phyloP scores from a whole-genome alignment of 2,888 invertebrate genomes.

The Phymatocera aterrima region DNA sequence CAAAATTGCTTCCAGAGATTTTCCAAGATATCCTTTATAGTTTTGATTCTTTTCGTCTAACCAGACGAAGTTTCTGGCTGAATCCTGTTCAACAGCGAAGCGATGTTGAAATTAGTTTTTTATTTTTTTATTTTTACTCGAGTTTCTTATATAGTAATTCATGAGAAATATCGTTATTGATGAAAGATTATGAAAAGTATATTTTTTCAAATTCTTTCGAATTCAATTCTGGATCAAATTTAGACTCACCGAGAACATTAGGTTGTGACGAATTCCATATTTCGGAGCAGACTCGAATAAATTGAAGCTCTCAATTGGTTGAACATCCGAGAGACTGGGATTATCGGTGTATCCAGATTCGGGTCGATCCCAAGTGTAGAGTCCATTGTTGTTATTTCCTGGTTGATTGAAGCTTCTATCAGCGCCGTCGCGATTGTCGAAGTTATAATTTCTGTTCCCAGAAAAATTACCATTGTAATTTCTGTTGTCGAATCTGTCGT shows the following conservation, averaged over 20 bases:
- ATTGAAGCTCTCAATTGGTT: slow-evolving; percentile 81
- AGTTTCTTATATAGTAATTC: no score
- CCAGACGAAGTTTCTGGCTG: slow-evolving; percentile 80
- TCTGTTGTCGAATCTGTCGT: slow-evolving; percentile 57
- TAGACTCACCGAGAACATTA: slow-evolving; percentile 84
- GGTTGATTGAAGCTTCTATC: slow-evolving; percentile 45
- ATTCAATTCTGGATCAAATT: slow-evolving; percentile 37
- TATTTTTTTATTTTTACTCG: no score
- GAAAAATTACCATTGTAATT: slow-evolving; percentile 57
- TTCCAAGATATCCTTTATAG: slow-evolving; percentile 84
- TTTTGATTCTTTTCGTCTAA: slow-evolving; percentile 86
- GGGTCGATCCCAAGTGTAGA: slow-evolving; percentile 2
- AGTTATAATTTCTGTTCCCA: slow-evolving; percentile 48
- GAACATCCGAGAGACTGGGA: slow-evolving; percentile 65
- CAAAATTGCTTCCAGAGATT: slow-evolving; percentile 82
- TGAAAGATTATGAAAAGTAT: slow-evolving; percentile 35
- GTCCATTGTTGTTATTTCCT: slow-evolving; percentile 24
- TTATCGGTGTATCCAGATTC: background rate
- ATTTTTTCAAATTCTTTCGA: slow-evolving; percentile 32
- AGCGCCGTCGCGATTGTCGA: slow-evolving; percentile 43
- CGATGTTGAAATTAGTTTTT: slow-evolving; percentile 17
- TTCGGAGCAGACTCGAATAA: slow-evolving; percentile 84
- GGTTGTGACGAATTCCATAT: slow-evolving; percentile 84
- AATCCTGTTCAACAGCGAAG: slow-evolving; percentile 79
- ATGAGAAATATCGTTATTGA: slow-evolving; percentile 21